Evolutionary conservation across 1,140 invertebrate genomes (phyloP).

Genomic region (Paracyclopina nana): DNA sequence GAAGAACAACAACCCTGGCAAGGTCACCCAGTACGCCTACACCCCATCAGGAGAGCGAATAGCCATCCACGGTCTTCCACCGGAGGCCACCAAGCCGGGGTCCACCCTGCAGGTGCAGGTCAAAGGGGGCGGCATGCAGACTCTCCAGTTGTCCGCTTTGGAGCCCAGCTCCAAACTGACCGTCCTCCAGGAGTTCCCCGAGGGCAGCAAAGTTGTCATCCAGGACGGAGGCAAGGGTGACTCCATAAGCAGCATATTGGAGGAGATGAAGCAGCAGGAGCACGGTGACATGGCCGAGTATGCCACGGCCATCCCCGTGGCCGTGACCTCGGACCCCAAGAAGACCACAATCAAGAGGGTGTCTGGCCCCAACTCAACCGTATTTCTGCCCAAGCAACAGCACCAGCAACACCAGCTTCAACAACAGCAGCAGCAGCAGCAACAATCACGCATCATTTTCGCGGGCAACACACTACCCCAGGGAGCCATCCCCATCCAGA

Average conservation of each 20-base stretch:
- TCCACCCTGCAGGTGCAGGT: background rate
- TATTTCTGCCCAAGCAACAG: background rate
- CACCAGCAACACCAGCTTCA: background rate
- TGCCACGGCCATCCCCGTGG: background rate
- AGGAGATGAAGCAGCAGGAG: background rate
- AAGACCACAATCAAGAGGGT: background rate
- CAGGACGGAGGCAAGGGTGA: conserved; percentile 1
- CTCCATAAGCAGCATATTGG: conserved; percentile 3
- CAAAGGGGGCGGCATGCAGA: conserved; percentile 1
- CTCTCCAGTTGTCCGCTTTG: background rate
- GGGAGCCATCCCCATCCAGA: conserved; percentile 8
- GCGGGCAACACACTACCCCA: conserved; percentile 2
- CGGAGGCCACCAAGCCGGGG: background rate
- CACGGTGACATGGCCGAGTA: background rate
- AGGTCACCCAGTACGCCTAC: no score
- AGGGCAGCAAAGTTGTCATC: conserved; percentile 6
- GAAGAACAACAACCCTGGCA: background rate
- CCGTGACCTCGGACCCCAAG: background rate
- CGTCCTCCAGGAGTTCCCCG: conserved; percentile 10
- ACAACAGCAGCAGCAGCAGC: no score
- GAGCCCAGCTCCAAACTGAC: background rate
- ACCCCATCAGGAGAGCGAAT: conserved; percentile 7
- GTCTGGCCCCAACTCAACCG: background rate
- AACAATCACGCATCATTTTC: conserved; percentile 1
- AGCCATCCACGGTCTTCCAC: conserved; percentile 2